Evolutionary conservation across 2,113 vertebrate genomes (phyloP).

Genomic region (Syngnathus floridae): DNA sequence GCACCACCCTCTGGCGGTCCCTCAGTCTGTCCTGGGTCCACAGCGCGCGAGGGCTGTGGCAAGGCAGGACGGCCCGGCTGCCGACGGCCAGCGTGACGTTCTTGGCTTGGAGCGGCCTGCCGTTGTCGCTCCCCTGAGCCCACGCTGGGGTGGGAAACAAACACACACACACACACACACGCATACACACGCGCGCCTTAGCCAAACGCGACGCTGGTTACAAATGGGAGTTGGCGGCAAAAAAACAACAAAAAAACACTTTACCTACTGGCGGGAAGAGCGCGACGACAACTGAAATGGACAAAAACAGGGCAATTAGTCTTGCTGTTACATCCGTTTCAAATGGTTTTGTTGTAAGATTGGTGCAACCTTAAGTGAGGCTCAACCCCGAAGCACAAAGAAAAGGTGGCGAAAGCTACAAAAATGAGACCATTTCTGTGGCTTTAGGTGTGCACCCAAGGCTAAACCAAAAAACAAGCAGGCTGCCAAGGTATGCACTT

Average conservation of each 20-base stretch:
- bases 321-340: neutral
- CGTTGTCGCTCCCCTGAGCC: slow-evolving; percentile 55
- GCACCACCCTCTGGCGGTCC: slow-evolving; percentile 90
- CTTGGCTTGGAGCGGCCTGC: slow-evolving; percentile 67
- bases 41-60: slow-evolving; percentile 84
- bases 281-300: slow-evolving; percentile 62
- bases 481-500: too few species aligned
- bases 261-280: slow-evolving; percentile 60
- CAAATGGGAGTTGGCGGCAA: neutral
- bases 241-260: neutral
- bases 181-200: neutral
- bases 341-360: too few species aligned
- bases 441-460: too few species aligned
- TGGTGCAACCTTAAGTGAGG: too few species aligned
- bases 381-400: too few species aligned
- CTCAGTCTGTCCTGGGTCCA: slow-evolving; percentile 85
- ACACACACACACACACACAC: slow-evolving; percentile 4
- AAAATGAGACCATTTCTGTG: too few species aligned
- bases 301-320: slow-evolving; percentile 21
- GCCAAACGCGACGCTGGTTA: neutral
- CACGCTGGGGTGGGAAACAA: slow-evolving; percentile 47
- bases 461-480: too few species aligned
- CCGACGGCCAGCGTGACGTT: slow-evolving; percentile 74
- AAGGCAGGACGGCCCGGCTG: slow-evolving; percentile 73
- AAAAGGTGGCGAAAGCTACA: too few species aligned